Evolutionary conservation across 2,797 vertebrate species (phyloP).

Genomic region (Chelidonichthys spinosus): DNA sequence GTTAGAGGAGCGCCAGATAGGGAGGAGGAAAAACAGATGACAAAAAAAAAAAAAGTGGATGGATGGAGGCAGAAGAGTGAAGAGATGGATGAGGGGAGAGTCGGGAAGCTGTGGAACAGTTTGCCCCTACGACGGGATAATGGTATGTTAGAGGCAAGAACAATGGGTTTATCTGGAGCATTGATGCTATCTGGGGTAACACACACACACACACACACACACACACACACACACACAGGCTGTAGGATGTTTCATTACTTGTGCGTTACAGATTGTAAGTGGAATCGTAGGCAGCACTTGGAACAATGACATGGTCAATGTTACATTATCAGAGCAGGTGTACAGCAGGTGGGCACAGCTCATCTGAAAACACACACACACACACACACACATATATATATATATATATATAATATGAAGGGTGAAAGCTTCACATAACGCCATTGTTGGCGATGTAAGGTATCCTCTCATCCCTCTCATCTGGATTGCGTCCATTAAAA

Average conservation of each 20-base stretch:
- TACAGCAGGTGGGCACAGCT: conserved; percentile 38
- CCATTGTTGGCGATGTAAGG: conserved; percentile 34
- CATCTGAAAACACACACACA: conserved; percentile 17
- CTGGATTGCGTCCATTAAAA: too few species aligned
- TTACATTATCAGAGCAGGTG: conserved; percentile 60
- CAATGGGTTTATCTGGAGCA: conserved; percentile 68
- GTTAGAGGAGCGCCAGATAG: conserved; percentile 71
- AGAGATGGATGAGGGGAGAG: conserved; percentile 57
- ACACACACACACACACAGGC: conserved; percentile 5
- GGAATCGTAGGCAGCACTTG: conserved; percentile 51
- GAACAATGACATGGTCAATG: conserved; percentile 57
- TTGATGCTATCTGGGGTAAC: conserved; percentile 60
- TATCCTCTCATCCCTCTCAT: conserved; percentile 35
- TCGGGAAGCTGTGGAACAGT: conserved; percentile 58
- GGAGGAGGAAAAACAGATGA: conserved; percentile 49
- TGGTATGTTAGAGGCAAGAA: conserved; percentile 70
- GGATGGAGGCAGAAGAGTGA: conserved; percentile 38
- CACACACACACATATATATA: conserved; percentile 4
- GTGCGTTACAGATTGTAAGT: conserved; percentile 39
- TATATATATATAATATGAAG: conserved; percentile 6
- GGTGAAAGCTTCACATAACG: conserved; percentile 44
- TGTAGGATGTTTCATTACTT: conserved; percentile 51
- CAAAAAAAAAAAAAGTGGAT: conserved; percentile 45
- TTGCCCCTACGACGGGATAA: conserved; percentile 55
- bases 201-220: conserved; percentile 19